Conservation (phyloP, 1,140 invertebrate genomes). For the Eurosta solidaginis region DNA sequence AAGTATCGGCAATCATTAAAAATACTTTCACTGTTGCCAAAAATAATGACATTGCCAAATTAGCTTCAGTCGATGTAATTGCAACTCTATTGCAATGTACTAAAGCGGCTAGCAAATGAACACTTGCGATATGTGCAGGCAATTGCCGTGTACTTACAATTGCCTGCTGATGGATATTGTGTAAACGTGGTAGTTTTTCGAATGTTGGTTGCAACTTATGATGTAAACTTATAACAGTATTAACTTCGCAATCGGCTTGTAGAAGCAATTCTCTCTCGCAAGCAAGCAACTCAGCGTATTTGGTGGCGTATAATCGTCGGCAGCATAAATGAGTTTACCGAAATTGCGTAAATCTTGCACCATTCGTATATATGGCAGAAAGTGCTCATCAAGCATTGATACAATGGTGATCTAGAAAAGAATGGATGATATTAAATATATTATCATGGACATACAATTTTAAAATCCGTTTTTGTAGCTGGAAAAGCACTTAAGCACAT, state of each 20-base stretch:
- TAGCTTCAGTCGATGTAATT: slow-evolving; percentile 9
- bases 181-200: slow-evolving; percentile 24
- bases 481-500: too few relatives aligned
- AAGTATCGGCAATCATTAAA: slow-evolving; percentile 49
- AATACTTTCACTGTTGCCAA: slow-evolving; percentile 40
- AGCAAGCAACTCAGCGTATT: slow-evolving; percentile 34
- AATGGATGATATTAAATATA: too few relatives aligned
- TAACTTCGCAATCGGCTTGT: slow-evolving; percentile 20
- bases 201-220: slow-evolving; percentile 39
- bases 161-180: slow-evolving; percentile 32
- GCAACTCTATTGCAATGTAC: slow-evolving; percentile 32
- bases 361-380: slow-evolving; percentile 31
- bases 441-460: too few relatives aligned
- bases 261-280: slow-evolving; percentile 39
- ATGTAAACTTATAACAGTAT: slow-evolving; percentile 38
- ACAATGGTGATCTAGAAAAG: slow-evolving; percentile 28
- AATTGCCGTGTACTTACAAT: slow-evolving; percentile 29
- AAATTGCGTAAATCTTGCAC: slow-evolving; percentile 42
- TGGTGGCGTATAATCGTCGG: slow-evolving; percentile 30
- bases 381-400: slow-evolving; percentile 30
- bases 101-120: slow-evolving; percentile 42
- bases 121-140: slow-evolving; percentile 43
- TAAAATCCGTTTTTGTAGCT: too few relatives aligned
- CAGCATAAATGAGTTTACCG: slow-evolving; percentile 36
- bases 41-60: slow-evolving; percentile 40